phyloP scores from a whole-genome alignment of 2,797 vertebrate species.

The Acanthiza pusilla region DNA sequence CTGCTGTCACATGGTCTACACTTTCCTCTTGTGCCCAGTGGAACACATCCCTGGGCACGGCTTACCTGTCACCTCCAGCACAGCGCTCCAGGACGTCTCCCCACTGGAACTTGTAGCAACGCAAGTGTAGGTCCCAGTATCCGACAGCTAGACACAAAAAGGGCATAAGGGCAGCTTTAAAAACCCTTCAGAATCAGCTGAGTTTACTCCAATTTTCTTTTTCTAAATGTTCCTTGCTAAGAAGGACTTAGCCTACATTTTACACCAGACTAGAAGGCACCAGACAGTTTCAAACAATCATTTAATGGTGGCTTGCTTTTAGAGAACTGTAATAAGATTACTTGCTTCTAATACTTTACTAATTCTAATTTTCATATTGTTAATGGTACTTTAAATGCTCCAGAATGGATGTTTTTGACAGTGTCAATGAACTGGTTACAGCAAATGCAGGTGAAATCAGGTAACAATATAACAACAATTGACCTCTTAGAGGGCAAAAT shows the following conservation, averaged over 20 bases:
- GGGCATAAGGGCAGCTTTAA: not conserved
- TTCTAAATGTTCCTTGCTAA: not conserved
- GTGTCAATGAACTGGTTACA: not conserved
- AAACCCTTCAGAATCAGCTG: not conserved
- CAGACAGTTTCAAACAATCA: not conserved
- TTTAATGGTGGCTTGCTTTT: slow-evolving; percentile 5
- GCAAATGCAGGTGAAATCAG: not conserved
- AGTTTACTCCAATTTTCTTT: not conserved
- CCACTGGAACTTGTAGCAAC: slow-evolving; percentile 97
- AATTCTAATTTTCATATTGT: not conserved
- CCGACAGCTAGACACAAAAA: slow-evolving; percentile 80
- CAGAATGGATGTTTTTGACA: not conserved
- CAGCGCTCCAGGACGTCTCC: slow-evolving; percentile 96
- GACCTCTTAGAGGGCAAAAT: not conserved
- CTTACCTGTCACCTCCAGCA: slow-evolving; percentile 93
- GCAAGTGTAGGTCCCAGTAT: slow-evolving; percentile 96
- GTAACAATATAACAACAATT: not conserved
- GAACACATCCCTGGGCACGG: rapidly evolving
- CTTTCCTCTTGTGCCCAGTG: not conserved
- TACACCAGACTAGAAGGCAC: not conserved
- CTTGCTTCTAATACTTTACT: not conserved
- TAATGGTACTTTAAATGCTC: not conserved
- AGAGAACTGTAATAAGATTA: not conserved
- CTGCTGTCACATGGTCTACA: not conserved
- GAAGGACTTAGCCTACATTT: slow-evolving; percentile 4